phyloP scores from a whole-genome alignment of 1,140 invertebrate genomes.

The Cyclina sinensis region DNA sequence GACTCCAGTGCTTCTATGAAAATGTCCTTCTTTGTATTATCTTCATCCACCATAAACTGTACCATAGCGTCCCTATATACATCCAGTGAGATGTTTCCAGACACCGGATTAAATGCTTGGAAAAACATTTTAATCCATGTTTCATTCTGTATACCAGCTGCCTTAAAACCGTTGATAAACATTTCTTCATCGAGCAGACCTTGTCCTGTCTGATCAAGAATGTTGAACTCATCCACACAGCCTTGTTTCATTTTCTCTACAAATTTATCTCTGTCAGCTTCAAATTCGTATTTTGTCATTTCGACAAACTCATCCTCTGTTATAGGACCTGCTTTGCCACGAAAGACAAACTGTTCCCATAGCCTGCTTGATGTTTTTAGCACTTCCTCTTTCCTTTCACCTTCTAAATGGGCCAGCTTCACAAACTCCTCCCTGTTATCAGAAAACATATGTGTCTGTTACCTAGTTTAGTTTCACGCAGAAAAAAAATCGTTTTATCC shows the following conservation, averaged over 20 bases:
- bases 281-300: slow-evolving; percentile 27
- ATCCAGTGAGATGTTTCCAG: slow-evolving; percentile 38
- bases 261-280: slow-evolving; percentile 63
- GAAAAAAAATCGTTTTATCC: no score
- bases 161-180: slow-evolving; percentile 72
- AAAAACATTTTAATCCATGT: slow-evolving; percentile 59
- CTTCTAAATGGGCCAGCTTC: slow-evolving; percentile 67
- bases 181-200: slow-evolving; percentile 67
- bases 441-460: background rate
- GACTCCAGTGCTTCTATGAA: slow-evolving; percentile 50
- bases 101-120: slow-evolving; percentile 44
- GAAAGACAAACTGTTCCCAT: slow-evolving; percentile 56
- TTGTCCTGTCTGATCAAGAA: slow-evolving; percentile 73
- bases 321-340: slow-evolving; percentile 43
- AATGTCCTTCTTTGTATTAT: slow-evolving; percentile 44
- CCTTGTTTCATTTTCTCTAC: slow-evolving; percentile 49
- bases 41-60: slow-evolving; percentile 47
- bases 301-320: slow-evolving; percentile 61
- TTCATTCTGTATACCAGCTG: slow-evolving; percentile 71
- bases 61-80: slow-evolving; percentile 58
- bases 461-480: no score
- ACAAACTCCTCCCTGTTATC: background rate
- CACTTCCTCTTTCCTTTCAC: slow-evolving; percentile 58
- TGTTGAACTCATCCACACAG: slow-evolving; percentile 69
- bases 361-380: slow-evolving; percentile 34